These are phyloP conservation scores for Coboldia fuscipes DNA, from an alignment of 1,140 invertebrate species.

Conservation along the genomic window DNA sequence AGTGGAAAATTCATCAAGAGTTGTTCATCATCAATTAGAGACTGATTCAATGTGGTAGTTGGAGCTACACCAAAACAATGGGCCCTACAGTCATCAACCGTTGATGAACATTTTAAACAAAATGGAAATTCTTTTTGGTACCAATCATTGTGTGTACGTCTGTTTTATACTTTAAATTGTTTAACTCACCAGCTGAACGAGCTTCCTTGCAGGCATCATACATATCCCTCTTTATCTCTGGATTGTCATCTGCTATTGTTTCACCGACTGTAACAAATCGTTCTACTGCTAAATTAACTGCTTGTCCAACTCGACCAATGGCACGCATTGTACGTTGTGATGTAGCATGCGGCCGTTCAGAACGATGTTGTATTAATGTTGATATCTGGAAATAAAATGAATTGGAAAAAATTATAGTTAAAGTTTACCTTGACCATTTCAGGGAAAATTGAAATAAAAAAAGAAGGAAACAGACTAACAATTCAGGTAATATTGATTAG, in stretches of 20 bases:
- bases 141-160: not conserved
- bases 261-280: constrained; percentile 94
- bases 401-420: no score
- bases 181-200: constrained; percentile 63
- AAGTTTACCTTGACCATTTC: no score
- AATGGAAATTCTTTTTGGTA: not conserved
- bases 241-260: constrained; percentile 94
- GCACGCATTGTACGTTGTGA: constrained; percentile 39
- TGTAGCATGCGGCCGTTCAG: constrained; percentile 25
- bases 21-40: no score
- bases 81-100: no score
- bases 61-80: no score
- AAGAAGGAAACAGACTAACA: no score
- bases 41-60: no score
- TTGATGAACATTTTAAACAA: no score
- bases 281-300: constrained; percentile 89
- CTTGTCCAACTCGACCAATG: constrained; percentile 79
- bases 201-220: constrained; percentile 95
- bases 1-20: no score
- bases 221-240: constrained; percentile 92
- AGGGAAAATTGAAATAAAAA: no score
- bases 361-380: constrained; percentile 48
- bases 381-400: constrained; percentile 86
- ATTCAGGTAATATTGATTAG: no score
- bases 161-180: not conserved